Evolutionary conservation across 2,888 invertebrate species (phyloP), one percentile per base, ranked within the genome.

Genomic region (Plebejus melissa): DNA sequence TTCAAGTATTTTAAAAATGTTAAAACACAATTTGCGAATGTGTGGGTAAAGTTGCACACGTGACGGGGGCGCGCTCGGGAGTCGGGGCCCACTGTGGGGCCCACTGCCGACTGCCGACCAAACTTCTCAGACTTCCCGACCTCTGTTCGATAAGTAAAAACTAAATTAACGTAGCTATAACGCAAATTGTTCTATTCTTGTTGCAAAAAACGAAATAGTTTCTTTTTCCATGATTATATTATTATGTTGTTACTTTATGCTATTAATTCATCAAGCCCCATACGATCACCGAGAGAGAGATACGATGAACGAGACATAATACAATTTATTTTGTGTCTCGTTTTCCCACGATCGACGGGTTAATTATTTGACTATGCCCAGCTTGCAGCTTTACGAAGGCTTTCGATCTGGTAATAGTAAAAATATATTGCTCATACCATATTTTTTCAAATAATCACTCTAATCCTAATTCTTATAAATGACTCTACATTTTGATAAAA

Each of bases 51-150:
- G 72, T 72, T 72, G 50, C 54, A 72, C 72, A 72, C 72, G 72
- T 72, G 72, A 72, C 72, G 50, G 50, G 22, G 54, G 22, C 46
- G 46, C 50, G 54, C 32, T 54, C 72, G 50, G 50, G 22, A 0
- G 22, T 22, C 22, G 22, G 22, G 22, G 22, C 22, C 22, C 22
- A 22, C 22, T 22, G 22, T 22, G 22, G 22, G 7, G 22, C 70
- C n/a, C 38, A 41, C 16, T 36, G 69, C 16, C 71, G 46, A 50
- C 46, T 71, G 46, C 71, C 22, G 13, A n/a, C 28, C 9, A 74
- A 74, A 74, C n/a, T 74, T 60, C 57, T 57, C 74, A 74, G 60
- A 60, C 58, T 74, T n/a, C n/a, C 60, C 38, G 60, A 74, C 74
- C 36, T 58, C n/a, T 74, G 58, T 60, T 58, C 60, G 38, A 60